Conservation (phyloP, 2,113 vertebrate species). For the Atlantisia rogersi region DNA sequence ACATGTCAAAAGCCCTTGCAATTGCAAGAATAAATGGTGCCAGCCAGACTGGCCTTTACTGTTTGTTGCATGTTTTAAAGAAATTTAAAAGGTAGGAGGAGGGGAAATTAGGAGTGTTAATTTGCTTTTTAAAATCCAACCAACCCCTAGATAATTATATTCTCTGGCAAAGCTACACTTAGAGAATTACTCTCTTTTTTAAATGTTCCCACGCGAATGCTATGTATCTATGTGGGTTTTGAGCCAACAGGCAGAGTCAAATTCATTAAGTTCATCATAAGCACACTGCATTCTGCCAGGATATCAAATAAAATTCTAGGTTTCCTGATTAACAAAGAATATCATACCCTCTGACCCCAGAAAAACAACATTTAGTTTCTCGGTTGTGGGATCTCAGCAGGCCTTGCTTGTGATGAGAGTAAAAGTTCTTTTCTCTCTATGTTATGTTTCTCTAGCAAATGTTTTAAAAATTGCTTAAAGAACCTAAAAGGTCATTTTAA, state of each 20-base stretch:
- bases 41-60: neutral
- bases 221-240: neutral
- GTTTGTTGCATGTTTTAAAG: neutral
- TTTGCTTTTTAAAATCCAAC: neutral
- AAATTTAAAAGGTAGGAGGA: neutral
- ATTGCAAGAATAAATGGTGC: neutral
- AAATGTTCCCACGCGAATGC: neutral
- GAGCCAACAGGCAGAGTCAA: neutral
- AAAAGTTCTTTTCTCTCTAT: slow-evolving; percentile 56
- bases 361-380: slow-evolving; percentile 40
- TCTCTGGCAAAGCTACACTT: neutral
- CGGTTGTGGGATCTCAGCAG: slow-evolving; percentile 35
- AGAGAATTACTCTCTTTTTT: neutral
- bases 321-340: neutral
- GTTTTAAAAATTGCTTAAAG: slow-evolving; percentile 64
- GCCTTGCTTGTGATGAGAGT: slow-evolving; percentile 42
- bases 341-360: neutral
- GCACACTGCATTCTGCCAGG: neutral
- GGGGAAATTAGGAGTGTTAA: neutral
- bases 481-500: slow-evolving; percentile 67
- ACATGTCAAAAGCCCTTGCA: neutral
- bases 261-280: neutral
- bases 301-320: slow-evolving; percentile 15
- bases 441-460: slow-evolving; percentile 66
- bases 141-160: neutral